Percentiles rank a stretch among this genome's conserved stretches.
These are phyloP conservation scores for Thysanoteuthis rhombus DNA, from an alignment of 2,888 invertebrate species.

Conservation along the genomic window DNA sequence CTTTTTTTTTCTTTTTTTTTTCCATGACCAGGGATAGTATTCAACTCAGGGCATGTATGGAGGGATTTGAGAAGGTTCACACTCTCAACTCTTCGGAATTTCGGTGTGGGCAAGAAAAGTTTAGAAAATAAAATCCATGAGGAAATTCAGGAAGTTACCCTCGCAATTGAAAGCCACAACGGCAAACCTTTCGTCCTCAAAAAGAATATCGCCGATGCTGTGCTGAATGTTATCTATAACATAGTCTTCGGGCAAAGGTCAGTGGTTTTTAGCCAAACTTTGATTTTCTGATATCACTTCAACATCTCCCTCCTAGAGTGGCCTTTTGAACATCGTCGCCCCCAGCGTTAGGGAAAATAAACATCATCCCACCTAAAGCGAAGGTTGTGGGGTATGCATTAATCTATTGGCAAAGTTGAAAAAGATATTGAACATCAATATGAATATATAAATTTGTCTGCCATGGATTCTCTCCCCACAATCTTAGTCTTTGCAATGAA, in stretches of 20 bases:
- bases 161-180: conserved; percentile 37
- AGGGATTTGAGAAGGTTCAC: conserved; percentile 47
- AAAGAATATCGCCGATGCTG: conserved; percentile 45
- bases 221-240: conserved; percentile 54
- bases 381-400: no score
- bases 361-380: no score
- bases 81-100: conserved; percentile 48
- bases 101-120: conserved; percentile 51
- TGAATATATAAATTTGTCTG: no score
- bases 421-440: no score
- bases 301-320: no score
- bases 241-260: conserved; percentile 56
- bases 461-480: no score
- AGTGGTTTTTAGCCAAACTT: background rate
- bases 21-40: conserved; percentile 43
- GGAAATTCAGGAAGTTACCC: conserved; percentile 44
- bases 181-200: conserved; percentile 41
- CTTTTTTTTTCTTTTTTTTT: background rate
- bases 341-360: no score
- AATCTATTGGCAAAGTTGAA: no score
- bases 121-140: conserved; percentile 48
- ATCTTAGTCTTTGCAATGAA: no score
- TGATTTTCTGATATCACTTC: background rate
- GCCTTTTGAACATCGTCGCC: no score
- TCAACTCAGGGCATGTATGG: conserved; percentile 50